Conservation (phyloP, 2,888 invertebrate species). For the Epicampocera succincta region DNA sequence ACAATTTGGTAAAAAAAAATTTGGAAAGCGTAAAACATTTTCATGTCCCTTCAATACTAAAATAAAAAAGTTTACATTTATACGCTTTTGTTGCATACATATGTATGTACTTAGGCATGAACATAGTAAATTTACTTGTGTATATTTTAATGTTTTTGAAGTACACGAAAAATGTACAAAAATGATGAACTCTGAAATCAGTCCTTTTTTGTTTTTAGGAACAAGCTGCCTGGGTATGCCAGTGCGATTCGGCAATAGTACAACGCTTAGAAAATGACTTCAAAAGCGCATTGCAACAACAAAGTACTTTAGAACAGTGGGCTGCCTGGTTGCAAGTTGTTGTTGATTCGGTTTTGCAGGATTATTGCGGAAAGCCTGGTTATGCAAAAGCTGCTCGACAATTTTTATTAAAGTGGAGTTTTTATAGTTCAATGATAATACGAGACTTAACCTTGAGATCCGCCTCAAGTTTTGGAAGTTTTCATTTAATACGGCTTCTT, state of each 20-base stretch:
- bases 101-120: no score
- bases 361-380: constrained; percentile 91
- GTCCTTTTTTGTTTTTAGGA: constrained; percentile 75
- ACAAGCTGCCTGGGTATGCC: constrained; percentile 98
- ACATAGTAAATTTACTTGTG: no score
- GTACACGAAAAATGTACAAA: no score
- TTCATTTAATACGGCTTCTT: constrained; percentile 97
- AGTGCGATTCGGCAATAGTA: constrained; percentile 92
- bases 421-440: constrained; percentile 99
- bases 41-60: no score
- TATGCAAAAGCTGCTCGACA: constrained; percentile 93
- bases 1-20: no score
- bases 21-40: no score
- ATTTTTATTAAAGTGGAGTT: constrained; percentile 99
- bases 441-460: constrained; percentile 97
- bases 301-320: constrained; percentile 98
- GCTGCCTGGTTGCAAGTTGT: constrained; percentile 98
- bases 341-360: constrained; percentile 93
- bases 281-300: constrained; percentile 94
- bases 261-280: constrained; percentile 95
- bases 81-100: no score
- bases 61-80: no score
- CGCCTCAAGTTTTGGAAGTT: constrained; percentile 99
- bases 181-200: not conserved
- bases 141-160: no score